Conservation (phyloP, 2,113 vertebrate genomes). For the Rhinopomastus cyanomelas region DNA sequence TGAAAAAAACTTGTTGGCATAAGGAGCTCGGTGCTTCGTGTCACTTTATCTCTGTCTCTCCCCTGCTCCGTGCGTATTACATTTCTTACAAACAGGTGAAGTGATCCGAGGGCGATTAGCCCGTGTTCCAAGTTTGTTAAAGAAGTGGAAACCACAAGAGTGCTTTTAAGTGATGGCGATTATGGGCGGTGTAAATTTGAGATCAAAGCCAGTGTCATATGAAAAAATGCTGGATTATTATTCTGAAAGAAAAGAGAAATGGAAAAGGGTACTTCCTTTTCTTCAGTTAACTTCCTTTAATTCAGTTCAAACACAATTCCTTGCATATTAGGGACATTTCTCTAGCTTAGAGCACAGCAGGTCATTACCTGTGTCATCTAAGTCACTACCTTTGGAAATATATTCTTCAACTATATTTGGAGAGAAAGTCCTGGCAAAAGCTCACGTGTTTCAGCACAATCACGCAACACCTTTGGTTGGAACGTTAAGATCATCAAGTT, state of each 20-base stretch:
- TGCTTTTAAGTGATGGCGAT: slow-evolving; percentile 34
- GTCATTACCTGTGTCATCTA: neutral
- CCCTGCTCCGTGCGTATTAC: neutral
- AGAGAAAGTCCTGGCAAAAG: neutral
- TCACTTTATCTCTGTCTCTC: slow-evolving; percentile 15
- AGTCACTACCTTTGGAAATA: neutral
- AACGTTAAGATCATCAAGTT: too few species aligned
- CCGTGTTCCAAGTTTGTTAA: slow-evolving; percentile 40
- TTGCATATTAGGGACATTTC: neutral
- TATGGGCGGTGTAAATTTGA: slow-evolving; percentile 23
- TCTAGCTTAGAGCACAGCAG: neutral
- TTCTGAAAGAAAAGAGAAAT: slow-evolving; percentile 28
- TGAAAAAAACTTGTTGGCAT: neutral
- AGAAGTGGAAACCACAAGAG: slow-evolving; percentile 2
- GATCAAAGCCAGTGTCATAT: slow-evolving; percentile 19
- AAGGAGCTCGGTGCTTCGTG: slow-evolving; percentile 4
- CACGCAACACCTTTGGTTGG: too few species aligned
- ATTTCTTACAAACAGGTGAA: slow-evolving; percentile 51
- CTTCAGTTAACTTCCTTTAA: too few species aligned
- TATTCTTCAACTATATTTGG: neutral
- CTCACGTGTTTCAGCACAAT: neutral
- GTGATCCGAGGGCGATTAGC: slow-evolving; percentile 28
- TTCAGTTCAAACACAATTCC: too few species aligned
- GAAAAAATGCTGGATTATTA: slow-evolving; percentile 35
- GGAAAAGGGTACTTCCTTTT: slow-evolving; percentile 28